Conservation (phyloP, 2,113 vertebrate genomes). For the Leptobrachium leishanense region DNA sequence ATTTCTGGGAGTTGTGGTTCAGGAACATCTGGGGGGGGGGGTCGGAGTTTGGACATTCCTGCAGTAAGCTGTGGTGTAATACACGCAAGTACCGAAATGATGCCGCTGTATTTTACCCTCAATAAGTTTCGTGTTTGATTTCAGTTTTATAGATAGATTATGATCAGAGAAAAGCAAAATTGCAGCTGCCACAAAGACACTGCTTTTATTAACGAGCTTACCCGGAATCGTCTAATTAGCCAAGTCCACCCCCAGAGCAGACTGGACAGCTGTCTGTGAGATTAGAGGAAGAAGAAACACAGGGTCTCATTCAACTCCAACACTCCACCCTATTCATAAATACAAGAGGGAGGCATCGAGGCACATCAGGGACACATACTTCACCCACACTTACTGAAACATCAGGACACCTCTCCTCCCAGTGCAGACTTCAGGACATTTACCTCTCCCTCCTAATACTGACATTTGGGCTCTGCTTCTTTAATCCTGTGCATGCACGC, state of each 20-base stretch:
- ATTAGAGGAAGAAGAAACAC: conserved; percentile 44
- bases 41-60: too few species aligned
- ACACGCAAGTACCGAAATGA: too few species aligned
- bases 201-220: conserved; percentile 45
- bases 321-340: conserved; percentile 49
- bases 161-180: conserved; percentile 26
- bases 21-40: too few species aligned
- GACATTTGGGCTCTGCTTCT: not conserved
- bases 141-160: not conserved
- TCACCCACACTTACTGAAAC: conserved; percentile 41
- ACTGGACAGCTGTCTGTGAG: conserved; percentile 45
- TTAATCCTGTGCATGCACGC: not conserved
- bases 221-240: conserved; percentile 46
- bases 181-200: conserved; percentile 32
- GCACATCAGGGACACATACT: conserved; percentile 47
- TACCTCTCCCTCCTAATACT: too few species aligned
- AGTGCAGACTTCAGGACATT: not conserved
- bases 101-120: too few species aligned
- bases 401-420: not conserved
- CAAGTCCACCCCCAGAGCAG: conserved; percentile 48
- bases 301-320: conserved; percentile 46
- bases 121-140: too few species aligned
- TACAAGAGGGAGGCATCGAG: conserved; percentile 16
- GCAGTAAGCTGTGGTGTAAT: too few species aligned
- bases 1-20: too few species aligned